Conservation (phyloP, 2,113 vertebrate species). For the Oreochromis tanganicae region DNA sequence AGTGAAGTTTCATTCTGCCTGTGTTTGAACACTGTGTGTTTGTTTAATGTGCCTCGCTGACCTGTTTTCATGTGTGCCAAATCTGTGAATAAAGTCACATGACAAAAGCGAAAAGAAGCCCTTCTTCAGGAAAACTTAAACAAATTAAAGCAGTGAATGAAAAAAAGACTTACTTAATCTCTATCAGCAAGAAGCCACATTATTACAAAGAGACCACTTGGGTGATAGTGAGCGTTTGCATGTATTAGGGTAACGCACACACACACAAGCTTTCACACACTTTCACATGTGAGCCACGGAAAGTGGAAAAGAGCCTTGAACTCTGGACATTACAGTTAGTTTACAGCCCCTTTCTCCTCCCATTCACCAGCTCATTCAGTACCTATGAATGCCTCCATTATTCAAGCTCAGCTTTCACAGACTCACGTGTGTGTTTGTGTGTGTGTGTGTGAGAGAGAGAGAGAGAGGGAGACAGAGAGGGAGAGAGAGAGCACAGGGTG, state of each 20-base stretch:
- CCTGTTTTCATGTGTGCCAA: neutral
- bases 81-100: neutral
- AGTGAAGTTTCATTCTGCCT: neutral
- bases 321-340: constrained; percentile 30
- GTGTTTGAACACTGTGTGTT: neutral
- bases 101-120: neutral
- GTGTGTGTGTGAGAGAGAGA: neutral
- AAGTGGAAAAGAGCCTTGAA: constrained; percentile 44
- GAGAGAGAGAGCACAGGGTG: neutral
- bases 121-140: neutral
- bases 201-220: neutral
- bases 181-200: neutral
- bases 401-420: constrained; percentile 15
- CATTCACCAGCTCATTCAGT: neutral
- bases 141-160: neutral
- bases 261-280: neutral
- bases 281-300: constrained; percentile 1
- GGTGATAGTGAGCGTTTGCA: neutral
- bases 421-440: neutral
- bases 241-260: neutral
- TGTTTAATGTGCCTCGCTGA: neutral
- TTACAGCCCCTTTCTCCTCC: constrained; percentile 19
- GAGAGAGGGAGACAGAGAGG: accelerated
- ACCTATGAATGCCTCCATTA: constrained; percentile 30
- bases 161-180: neutral